Conservation (phyloP, 2,113 vertebrate genomes). For the Coturnix japonica region DNA sequence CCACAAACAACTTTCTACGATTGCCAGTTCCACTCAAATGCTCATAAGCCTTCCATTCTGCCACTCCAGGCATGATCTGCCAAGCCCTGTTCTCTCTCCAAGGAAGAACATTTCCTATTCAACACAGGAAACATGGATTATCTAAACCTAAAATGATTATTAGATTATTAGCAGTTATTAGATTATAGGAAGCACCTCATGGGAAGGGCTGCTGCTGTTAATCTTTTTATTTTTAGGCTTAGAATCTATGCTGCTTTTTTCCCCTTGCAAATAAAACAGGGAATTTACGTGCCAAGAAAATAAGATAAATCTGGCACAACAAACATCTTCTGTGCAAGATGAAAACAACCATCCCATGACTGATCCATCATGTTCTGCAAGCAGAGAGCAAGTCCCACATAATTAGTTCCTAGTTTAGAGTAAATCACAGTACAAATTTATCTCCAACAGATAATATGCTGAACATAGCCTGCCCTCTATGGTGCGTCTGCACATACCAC, state of each 20-base stretch:
- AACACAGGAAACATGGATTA: background rate
- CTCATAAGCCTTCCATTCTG: background rate
- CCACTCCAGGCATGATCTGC: background rate
- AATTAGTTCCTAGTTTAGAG: background rate
- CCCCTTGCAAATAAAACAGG: background rate
- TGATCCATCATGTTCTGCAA: background rate
- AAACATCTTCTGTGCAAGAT: background rate
- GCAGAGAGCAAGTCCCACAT: background rate
- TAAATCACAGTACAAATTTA: background rate
- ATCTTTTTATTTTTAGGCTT: background rate
- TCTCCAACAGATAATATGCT: background rate
- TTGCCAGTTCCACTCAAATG: background rate
- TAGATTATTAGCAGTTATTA: background rate
- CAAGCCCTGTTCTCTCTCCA: background rate
- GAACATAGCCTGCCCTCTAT: background rate
- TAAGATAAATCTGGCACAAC: background rate
- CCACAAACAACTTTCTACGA: fast-evolving
- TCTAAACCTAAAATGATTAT: background rate
- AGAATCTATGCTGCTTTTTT: background rate
- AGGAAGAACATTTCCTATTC: background rate
- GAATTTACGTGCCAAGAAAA: background rate
- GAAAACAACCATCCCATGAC: background rate
- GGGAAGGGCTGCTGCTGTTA: background rate
- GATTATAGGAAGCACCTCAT: background rate
- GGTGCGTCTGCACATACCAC: background rate